Evolutionary conservation across 2,797 vertebrate species (phyloP).

Genomic region (Steatocranus sp.): DNA sequence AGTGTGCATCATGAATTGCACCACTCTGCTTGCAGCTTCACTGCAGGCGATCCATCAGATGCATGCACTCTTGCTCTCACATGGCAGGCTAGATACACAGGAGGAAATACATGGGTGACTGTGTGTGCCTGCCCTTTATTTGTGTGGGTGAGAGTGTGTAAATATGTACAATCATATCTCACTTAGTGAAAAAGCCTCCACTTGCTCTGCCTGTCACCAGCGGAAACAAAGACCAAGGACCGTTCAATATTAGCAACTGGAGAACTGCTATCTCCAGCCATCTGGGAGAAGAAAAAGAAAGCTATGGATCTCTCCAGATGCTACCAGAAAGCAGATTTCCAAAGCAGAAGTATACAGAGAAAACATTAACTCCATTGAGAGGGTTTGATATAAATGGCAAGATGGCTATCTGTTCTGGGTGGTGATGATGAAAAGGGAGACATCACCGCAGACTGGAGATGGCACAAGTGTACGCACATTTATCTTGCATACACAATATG

Average conservation of each 20-base stretch:
- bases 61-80: neutral
- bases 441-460: neutral
- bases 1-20: conserved; percentile 6
- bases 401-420: conserved; percentile 33
- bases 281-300: conserved; percentile 37
- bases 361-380: neutral
- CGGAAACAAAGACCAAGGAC: conserved; percentile 47
- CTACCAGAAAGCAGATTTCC: neutral
- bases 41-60: conserved; percentile 6
- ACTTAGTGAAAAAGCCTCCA: conserved; percentile 13
- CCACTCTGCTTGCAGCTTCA: neutral
- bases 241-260: conserved; percentile 35
- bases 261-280: conserved; percentile 51
- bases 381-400: conserved; percentile 1
- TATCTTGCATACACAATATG: conserved; percentile 12
- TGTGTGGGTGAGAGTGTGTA: neutral
- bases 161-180: conserved; percentile 41
- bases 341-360: neutral
- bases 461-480: neutral
- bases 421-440: conserved; percentile 19
- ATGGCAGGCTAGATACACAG: neutral
- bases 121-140: neutral
- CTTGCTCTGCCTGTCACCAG: conserved; percentile 33
- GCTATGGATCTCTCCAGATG: conserved; percentile 19
- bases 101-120: neutral